Percentiles rank a stretch among this genome's conserved stretches.
phyloP scores from a whole-genome alignment of 2,113 vertebrate genomes.

The Rafetus swinhoei region DNA sequence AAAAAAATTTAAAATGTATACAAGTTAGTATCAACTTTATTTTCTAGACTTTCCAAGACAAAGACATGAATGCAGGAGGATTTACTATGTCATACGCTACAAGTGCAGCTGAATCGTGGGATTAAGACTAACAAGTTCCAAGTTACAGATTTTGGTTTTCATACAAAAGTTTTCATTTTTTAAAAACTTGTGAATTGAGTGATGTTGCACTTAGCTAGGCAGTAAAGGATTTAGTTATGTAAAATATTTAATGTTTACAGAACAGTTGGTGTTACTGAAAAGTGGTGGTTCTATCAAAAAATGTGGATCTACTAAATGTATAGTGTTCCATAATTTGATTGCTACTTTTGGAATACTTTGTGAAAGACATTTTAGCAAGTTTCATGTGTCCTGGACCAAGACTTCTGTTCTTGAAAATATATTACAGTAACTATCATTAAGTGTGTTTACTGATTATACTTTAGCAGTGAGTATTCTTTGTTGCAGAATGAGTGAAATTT shows the following conservation, averaged over 20 bases:
- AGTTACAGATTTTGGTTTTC: conserved; percentile 19
- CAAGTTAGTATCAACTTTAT: background rate
- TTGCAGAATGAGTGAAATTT: background rate
- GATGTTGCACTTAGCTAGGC: background rate
- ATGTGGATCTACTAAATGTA: background rate
- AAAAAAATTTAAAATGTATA: background rate
- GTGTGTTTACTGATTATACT: background rate
- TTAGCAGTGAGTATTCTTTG: background rate
- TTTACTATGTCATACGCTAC: conserved; percentile 37
- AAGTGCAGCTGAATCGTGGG: conserved; percentile 72
- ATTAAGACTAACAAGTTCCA: conserved; percentile 59
- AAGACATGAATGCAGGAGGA: conserved; percentile 31
- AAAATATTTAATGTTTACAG: conserved; percentile 44
- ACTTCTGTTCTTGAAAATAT: background rate
- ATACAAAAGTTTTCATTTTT: conserved; percentile 46
- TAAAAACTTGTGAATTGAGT: conserved; percentile 19
- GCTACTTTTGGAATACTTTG: background rate
- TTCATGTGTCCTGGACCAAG: background rate
- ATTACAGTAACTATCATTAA: background rate
- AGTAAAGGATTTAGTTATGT: background rate
- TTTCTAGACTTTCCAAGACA: conserved; percentile 64
- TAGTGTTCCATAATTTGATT: background rate
- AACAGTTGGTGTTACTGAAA: background rate
- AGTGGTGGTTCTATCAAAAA: conserved; percentile 13
- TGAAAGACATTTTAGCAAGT: background rate